Conservation (phyloP, 2,888 invertebrate genomes). For the Drosophila paranaensis region DNA sequence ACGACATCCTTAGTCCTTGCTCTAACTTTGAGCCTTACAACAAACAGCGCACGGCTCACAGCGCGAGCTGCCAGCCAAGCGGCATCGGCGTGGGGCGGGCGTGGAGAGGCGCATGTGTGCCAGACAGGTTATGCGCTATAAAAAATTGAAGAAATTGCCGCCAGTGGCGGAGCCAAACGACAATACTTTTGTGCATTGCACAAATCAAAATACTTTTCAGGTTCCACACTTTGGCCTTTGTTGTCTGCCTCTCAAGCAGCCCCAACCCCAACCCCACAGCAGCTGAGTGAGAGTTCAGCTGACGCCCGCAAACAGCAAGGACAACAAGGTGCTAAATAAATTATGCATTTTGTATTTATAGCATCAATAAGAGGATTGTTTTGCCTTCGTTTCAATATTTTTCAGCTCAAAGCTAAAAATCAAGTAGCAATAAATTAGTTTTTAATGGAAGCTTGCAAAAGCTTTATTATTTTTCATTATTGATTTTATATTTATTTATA, state of each 20-base stretch:
- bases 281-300: slow-evolving; percentile 48
- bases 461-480: neutral
- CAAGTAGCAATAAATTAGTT: slow-evolving; percentile 22
- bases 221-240: slow-evolving; percentile 35
- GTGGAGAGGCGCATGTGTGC: slow-evolving; percentile 63
- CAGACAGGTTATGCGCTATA: slow-evolving; percentile 80
- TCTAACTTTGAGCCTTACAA: slow-evolving; percentile 63
- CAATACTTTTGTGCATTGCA: slow-evolving; percentile 74
- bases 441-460: neutral
- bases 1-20: slow-evolving; percentile 41
- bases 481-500: neutral
- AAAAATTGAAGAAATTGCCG: slow-evolving; percentile 79
- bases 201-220: slow-evolving; percentile 76
- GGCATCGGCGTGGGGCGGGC: too few species aligned
- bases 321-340: slow-evolving; percentile 70
- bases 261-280: neutral
- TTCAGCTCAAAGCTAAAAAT: neutral
- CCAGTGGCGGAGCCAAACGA: slow-evolving; percentile 70
- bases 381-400: neutral
- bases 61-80: slow-evolving; percentile 26
- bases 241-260: slow-evolving; percentile 37
- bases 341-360: slow-evolving; percentile 57
- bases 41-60: slow-evolving; percentile 55
- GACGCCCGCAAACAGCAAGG: slow-evolving; percentile 49
- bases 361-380: slow-evolving; percentile 34